Percentiles rank a stretch among this genome's conserved stretches.
Evolutionary conservation across 35 echinoderm and acorn worm species (phyloP).

Genomic region (Amphiura filiformis): DNA sequence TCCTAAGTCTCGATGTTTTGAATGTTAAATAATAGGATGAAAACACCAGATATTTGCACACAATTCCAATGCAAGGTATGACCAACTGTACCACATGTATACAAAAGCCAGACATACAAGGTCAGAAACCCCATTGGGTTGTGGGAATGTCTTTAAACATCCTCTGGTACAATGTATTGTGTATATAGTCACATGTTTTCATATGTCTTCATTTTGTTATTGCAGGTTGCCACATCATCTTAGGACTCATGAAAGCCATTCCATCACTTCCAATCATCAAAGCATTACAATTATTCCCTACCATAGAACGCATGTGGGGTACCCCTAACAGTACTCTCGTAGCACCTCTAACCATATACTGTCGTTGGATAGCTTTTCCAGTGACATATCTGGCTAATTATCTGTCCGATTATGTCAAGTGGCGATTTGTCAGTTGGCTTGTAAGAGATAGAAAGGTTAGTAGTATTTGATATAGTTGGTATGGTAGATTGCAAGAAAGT

Average conservation of each 20-base stretch:
- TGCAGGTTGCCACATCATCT: constrained; percentile 70
- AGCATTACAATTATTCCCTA: constrained; percentile 61
- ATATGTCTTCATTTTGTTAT: too few relatives aligned
- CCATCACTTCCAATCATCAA: constrained; percentile 52
- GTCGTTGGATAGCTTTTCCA: constrained; percentile 40
- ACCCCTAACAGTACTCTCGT: constrained; percentile 44
- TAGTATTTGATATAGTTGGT: background rate
- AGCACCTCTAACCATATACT: constrained; percentile 47
- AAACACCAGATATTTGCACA: too few relatives aligned
- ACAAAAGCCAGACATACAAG: too few relatives aligned
- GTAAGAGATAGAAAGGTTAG: constrained; percentile 53
- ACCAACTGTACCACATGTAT: too few relatives aligned
- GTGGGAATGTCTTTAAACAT: too few relatives aligned
- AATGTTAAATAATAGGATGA: too few relatives aligned
- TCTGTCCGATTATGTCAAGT: constrained; percentile 60
- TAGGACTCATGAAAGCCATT: constrained; percentile 53
- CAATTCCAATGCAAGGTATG: too few relatives aligned
- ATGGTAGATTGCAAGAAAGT: background rate
- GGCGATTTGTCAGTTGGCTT: constrained; percentile 51
- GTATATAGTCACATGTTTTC: too few relatives aligned
- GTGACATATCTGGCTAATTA: constrained; percentile 33
- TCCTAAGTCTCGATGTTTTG: too few relatives aligned
- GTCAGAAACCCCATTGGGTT: too few relatives aligned
- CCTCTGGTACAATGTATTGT: too few relatives aligned
- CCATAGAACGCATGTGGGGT: constrained; percentile 62